These are phyloP conservation scores for Benitochromis conjunctus DNA, from an alignment of 2,113 vertebrate species.

Conservation along the genomic window DNA sequence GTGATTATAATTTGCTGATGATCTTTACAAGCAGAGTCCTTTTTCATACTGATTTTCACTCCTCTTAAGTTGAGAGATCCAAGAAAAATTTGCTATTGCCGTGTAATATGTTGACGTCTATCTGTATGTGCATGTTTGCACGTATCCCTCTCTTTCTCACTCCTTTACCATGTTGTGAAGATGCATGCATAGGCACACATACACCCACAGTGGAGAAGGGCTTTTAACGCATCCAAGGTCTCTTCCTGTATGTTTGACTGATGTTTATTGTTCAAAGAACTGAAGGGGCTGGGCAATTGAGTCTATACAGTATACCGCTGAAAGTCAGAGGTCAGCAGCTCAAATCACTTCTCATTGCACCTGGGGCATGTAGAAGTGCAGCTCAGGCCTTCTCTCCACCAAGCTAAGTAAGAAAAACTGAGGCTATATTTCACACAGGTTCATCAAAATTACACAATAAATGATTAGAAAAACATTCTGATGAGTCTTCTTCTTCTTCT, in stretches of 20 bases:
- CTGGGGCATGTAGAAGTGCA: background rate
- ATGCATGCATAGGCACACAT: background rate
- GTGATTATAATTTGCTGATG: background rate
- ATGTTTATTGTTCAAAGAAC: background rate
- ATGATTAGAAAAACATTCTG: background rate
- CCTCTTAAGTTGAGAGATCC: background rate
- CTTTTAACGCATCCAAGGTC: background rate
- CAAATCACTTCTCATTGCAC: background rate
- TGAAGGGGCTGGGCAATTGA: background rate
- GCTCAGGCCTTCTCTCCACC: background rate
- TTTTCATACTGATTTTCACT: background rate
- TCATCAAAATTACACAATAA: background rate
- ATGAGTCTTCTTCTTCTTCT: background rate
- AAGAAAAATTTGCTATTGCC: background rate
- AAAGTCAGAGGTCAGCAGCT: background rate
- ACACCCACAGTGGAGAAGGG: background rate
- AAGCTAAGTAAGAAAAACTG: background rate
- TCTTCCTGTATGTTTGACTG: background rate
- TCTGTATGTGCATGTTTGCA: background rate
- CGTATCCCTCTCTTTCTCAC: background rate
- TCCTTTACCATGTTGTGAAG: background rate
- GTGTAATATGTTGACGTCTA: background rate
- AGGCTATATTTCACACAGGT: background rate
- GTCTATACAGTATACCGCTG: background rate
- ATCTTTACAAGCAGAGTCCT: background rate